Conservation (phyloP, 2,113 vertebrate genomes). For the Ophiodon elongatus region DNA sequence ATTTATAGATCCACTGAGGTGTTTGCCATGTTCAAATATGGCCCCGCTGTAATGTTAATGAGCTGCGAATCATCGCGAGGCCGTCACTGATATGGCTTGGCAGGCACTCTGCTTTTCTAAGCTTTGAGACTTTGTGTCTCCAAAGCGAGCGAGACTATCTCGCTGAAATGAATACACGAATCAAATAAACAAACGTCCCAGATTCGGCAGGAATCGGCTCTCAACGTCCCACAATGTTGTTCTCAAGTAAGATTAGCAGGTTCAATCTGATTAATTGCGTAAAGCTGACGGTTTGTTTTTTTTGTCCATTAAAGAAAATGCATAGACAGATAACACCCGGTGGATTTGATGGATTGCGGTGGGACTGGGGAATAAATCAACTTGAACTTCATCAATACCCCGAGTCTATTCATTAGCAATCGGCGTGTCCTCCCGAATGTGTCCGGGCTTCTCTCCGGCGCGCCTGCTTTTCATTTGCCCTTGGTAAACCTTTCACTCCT, state of each 20-base stretch:
- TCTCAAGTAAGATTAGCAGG: constrained; percentile 49
- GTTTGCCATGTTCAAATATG: constrained; percentile 45
- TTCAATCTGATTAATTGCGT: constrained; percentile 41
- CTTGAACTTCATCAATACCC: constrained; percentile 31
- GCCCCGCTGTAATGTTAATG: constrained; percentile 49
- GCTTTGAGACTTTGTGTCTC: constrained; percentile 70
- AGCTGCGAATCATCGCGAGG: constrained; percentile 27
- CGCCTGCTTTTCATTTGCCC: constrained; percentile 62
- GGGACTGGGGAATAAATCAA: constrained; percentile 46
- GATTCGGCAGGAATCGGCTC: constrained; percentile 9
- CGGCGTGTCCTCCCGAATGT: constrained; percentile 17
- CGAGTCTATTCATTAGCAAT: constrained; percentile 43
- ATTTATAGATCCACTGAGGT: constrained; percentile 31
- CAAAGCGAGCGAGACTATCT: constrained; percentile 48
- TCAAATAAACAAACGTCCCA: constrained; percentile 67
- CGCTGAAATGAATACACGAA: constrained; percentile 54
- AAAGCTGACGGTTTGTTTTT: constrained; percentile 52
- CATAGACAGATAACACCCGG: constrained; percentile 27
- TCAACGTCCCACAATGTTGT: constrained; percentile 25
- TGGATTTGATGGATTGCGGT: constrained; percentile 57
- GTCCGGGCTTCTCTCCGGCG: not conserved
- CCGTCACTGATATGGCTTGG: constrained; percentile 59
- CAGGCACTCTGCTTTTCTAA: constrained; percentile 66
- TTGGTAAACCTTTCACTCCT: constrained; percentile 44
- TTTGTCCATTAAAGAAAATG: constrained; percentile 17